phyloP scores from a whole-genome alignment of 2,888 invertebrate genomes.

The Drosophila mettleri region DNA sequence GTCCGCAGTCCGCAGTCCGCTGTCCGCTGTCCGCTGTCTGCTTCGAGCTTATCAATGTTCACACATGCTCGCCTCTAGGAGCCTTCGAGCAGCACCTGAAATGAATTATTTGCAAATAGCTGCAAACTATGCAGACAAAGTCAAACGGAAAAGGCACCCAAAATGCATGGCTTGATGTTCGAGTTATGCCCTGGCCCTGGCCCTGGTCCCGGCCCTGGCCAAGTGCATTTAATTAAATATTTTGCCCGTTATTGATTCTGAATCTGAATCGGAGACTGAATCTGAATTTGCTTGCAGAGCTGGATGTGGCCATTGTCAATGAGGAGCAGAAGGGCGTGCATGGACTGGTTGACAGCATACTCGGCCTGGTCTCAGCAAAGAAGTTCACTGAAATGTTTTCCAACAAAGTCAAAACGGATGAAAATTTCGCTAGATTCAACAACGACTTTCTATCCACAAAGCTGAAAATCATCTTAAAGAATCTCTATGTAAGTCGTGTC shows the following conservation, averaged over 20 bases:
- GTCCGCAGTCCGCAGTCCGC: constrained; percentile 1
- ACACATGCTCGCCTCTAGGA: constrained; percentile 37
- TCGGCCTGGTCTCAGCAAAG: constrained; percentile 77
- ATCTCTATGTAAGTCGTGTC: constrained; percentile 81
- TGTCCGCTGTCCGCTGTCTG: constrained; percentile 11
- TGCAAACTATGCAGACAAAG: constrained; percentile 47
- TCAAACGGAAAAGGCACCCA: constrained; percentile 1
- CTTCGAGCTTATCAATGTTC: constrained; percentile 41
- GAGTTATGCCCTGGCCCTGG: constrained; percentile 10
- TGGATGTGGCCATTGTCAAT: constrained; percentile 28
- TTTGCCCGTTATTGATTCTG: constrained; percentile 33
- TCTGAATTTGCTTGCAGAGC: constrained; percentile 25
- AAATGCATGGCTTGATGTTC: not conserved
- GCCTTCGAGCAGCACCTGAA: constrained; percentile 31
- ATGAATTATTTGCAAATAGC: constrained; percentile 40
- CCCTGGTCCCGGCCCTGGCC: too few relatives aligned
- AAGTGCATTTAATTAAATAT: constrained; percentile 54
- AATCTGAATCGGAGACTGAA: constrained; percentile 13
- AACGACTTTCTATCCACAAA: constrained; percentile 81
- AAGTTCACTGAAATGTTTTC: constrained; percentile 70
- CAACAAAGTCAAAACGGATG: constrained; percentile 83
- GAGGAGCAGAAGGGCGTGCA: constrained; percentile 81
- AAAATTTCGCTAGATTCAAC: constrained; percentile 82
- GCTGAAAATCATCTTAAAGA: constrained; percentile 73
- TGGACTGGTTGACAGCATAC: constrained; percentile 83